Evolutionary conservation across 2,113 vertebrate species (phyloP).

Genomic region (Hippocampus guttulatus): DNA sequence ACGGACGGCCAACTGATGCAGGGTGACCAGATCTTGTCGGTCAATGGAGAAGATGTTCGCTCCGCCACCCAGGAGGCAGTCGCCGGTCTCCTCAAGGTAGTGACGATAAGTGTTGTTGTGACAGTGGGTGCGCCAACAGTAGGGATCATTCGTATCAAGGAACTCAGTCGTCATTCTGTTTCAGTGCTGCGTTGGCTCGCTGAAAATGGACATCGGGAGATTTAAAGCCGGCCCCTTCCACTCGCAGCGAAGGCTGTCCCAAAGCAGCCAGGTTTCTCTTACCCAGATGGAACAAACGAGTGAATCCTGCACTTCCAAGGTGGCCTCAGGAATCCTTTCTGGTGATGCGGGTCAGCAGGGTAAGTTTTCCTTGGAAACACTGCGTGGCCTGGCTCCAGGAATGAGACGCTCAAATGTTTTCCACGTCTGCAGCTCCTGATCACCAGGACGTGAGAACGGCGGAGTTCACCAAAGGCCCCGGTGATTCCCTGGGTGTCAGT

Average conservation of each 20-base stretch:
- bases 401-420: neutral
- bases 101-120: accelerated
- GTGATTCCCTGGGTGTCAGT: constrained; percentile 88
- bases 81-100: constrained; percentile 90
- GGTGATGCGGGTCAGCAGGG: constrained; percentile 63
- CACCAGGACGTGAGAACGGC: constrained; percentile 83
- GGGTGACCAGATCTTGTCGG: constrained; percentile 91
- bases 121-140: neutral
- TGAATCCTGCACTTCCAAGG: constrained; percentile 72
- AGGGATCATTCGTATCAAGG: neutral
- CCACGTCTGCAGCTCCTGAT: constrained; percentile 65
- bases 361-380: constrained; percentile 55
- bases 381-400: neutral
- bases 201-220: constrained; percentile 87
- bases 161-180: neutral
- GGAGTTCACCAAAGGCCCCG: constrained; percentile 86
- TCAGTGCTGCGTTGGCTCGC: constrained; percentile 87
- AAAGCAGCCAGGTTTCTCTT: constrained; percentile 66
- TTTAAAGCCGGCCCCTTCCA: constrained; percentile 90
- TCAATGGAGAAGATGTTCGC: constrained; percentile 89
- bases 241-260: constrained; percentile 86
- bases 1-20: constrained; percentile 84
- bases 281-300: constrained; percentile 70
- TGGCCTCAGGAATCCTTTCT: constrained; percentile 16
- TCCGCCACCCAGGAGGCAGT: constrained; percentile 89